Percentiles rank a stretch among this genome's conserved stretches.
phyloP scores from a whole-genome alignment of 1,140 invertebrate genomes.

The Antheraea pernyi region DNA sequence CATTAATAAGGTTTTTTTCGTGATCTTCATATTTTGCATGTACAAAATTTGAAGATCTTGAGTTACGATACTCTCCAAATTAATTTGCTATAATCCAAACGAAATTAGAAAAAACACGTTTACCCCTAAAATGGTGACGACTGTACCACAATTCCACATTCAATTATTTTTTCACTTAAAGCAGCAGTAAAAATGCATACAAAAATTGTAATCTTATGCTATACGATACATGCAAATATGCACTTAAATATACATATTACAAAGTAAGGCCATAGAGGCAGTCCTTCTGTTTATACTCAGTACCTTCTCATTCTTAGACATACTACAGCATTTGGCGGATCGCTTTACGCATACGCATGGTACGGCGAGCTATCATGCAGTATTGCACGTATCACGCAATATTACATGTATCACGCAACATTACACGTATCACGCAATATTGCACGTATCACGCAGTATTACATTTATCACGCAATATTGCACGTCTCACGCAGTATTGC shows the following conservation, averaged over 20 bases:
- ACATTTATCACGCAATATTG: no score
- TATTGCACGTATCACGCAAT: not conserved
- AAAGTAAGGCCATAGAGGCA: conserved; percentile 30
- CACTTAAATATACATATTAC: not conserved
- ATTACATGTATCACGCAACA: not conserved
- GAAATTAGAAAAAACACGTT: no score
- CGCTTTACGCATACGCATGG: not conserved
- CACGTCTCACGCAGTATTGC: no score
- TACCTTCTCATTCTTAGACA: not conserved
- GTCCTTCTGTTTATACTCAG: conserved; percentile 23
- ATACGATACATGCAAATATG: conserved; percentile 1
- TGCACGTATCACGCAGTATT: no score
- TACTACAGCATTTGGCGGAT: not conserved
- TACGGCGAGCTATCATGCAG: not conserved
- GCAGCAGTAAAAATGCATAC: not conserved
- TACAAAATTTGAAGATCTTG: no score
- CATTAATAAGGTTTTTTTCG: not conserved
- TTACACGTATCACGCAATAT: not conserved
- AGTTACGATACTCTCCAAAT: no score
- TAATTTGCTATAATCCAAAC: no score
- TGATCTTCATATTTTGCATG: no score
- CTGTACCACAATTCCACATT: not conserved
- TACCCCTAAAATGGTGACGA: not conserved
- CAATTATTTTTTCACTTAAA: not conserved
- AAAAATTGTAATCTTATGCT: not conserved